These are phyloP conservation scores for Melanaphis sacchari DNA, from an alignment of 1,140 invertebrate genomes.

Conservation along the genomic window DNA sequence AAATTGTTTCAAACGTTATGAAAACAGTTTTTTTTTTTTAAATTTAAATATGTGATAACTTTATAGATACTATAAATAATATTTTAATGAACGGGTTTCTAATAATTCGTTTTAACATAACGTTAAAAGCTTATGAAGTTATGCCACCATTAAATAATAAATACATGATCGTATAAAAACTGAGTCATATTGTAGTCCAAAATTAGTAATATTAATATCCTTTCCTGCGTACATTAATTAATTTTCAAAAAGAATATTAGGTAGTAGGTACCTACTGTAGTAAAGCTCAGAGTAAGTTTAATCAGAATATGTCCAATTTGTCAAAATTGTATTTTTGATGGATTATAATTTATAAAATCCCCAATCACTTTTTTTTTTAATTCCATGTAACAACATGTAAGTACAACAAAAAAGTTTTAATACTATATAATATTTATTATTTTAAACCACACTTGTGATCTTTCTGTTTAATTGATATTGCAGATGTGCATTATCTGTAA, in stretches of 20 bases:
- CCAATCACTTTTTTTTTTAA: constrained; percentile 26
- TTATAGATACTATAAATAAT: not conserved
- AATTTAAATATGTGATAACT: not conserved
- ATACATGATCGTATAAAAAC: not conserved
- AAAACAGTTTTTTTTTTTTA: not conserved
- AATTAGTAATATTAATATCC: not conserved
- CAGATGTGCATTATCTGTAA: not conserved
- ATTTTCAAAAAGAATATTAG: not conserved
- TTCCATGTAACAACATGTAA: not conserved
- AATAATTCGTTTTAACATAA: not conserved
- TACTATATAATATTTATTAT: constrained; percentile 9
- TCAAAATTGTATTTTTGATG: constrained; percentile 34
- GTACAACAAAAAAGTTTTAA: not conserved
- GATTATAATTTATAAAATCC: constrained; percentile 29
- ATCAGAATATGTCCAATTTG: not conserved
- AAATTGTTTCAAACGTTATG: not conserved
- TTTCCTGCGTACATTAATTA: not conserved
- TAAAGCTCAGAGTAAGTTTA: not conserved
- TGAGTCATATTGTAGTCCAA: not conserved
- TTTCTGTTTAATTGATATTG: not conserved
- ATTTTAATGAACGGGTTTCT: not conserved
- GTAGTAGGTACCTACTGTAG: not conserved
- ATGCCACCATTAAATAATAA: not conserved
- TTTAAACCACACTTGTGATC: not conserved
- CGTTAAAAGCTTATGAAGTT: not conserved